Evolutionary conservation across 2,113 vertebrate genomes (phyloP), one percentile per base, ranked within the genome.

Genomic region (Pelmatolapia mariae): DNA sequence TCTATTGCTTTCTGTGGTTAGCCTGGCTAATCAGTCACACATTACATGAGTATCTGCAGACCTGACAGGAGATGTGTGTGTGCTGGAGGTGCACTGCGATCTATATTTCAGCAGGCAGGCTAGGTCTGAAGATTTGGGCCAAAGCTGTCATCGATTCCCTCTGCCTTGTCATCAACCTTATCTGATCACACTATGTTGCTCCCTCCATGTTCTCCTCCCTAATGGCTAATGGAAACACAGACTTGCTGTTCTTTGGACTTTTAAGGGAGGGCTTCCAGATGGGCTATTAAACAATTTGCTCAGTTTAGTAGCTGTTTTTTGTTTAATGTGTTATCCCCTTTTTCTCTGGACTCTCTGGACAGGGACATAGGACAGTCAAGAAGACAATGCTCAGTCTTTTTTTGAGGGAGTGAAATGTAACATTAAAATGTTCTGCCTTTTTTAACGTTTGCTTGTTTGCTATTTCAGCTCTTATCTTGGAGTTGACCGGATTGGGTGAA

Each of bases 91-190:
- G 29, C 66, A 43, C 92, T 87, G 95, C 91, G 94, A 96, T 96
- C 95, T 95, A 95, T 96, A 96, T 97, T 95, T 97, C 97, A 97
- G 93, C 95, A 95, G 95, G 92, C 93, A 82, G 93, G 93, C 95
- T 82, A 52, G 93, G 92, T 93, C 96, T 89, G 92, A 95, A 97
- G 96, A 96, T 91, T 43, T 89, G 95, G 92, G 95, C 96, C 96
- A 92, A 90, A 91, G 91, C 95, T 96, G 96, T 97, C 97, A 97
- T 97, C 96, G 92, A 94, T 94, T 91, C 95, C 94, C 93, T 94
- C 95, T 92, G 87, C 95, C 96, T 96, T 98, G 97, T 97, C 97
- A 96, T 97, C 96, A 45, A 95, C 82, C 96, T 96, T 96, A 95
- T 95, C 93, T 96, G 95, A 95, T 97, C 96, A 84, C 96, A 95